Evolutionary conservation across 1,140 invertebrate species (phyloP), one percentile per base, ranked within the genome.

Genomic region (Druon quercuslanigerum): DNA sequence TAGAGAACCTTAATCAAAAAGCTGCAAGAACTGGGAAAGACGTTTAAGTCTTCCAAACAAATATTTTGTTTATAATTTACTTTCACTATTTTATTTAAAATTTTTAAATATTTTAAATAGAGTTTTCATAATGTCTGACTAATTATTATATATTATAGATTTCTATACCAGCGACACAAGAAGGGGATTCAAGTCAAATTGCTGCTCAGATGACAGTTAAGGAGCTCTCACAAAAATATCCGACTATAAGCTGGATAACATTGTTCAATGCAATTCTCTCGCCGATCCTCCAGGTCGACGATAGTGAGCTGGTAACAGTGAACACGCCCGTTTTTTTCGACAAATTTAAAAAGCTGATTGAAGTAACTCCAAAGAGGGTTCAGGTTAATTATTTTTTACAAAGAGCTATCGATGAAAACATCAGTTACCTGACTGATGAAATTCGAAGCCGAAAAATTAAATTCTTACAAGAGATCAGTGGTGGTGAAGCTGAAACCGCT

Each of bases 341-440:
- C 6, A 52, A 54, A 51, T 73, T 33, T 16, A 0, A 16, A 17
- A 73, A 56, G 51, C 20, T 52, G 7, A n/a, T 73, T 14, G 20
- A 19, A 12, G 17, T 73, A 5, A 14, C 57, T 46, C 72, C 51
- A 2, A 76, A 78, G 84, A 94, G 93, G 75, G 86, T 19, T 92
- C 85, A 94, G 56, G 95, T 95, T 4, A 97, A 97, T 90, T 97
- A 97, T 84, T 92, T 96, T 83, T 93, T 97, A 92, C 97, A 96
- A 96, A 92, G 95, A 60, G 94, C 95, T 0, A 93, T 95, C 0
- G 93, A 92, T 1, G 93, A 94, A 25, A 94, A 95, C 0, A 93
- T 96, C 12, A 93, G 93, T 3, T 97, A 96, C 86, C 89, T 97
- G 74, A 95, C 93, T 1, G 93, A 96, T 74, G 91, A 93, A 46